Conservation (phyloP, 2,113 vertebrate genomes). For the Vanacampus margaritifer region DNA sequence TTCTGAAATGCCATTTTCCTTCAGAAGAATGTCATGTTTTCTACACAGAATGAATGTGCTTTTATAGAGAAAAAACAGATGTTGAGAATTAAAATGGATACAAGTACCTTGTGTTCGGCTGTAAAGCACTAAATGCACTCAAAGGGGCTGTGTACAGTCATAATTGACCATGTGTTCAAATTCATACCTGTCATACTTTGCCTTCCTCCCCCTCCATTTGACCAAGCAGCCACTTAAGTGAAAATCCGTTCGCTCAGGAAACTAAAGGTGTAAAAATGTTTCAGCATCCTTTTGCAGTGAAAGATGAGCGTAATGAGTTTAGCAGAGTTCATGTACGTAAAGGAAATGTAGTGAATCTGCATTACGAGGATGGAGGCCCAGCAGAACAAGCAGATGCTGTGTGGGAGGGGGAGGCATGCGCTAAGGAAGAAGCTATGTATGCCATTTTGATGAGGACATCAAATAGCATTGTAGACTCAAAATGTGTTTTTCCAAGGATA, state of each 20-base stretch:
- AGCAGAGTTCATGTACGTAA: slow-evolving; percentile 38
- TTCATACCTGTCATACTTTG: slow-evolving; percentile 10
- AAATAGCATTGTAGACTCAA: too few relatives aligned
- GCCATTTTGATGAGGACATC: too few relatives aligned
- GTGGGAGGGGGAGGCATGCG: too few relatives aligned
- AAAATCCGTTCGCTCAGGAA: slow-evolving; percentile 36
- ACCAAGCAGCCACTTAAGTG: slow-evolving; percentile 27
- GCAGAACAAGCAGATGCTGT: not conserved
- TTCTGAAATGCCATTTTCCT: slow-evolving; percentile 1
- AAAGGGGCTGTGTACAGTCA: not conserved
- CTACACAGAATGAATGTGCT: slow-evolving; percentile 16
- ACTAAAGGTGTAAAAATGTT: slow-evolving; percentile 34
- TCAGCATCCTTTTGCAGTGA: slow-evolving; percentile 17
- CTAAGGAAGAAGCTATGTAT: too few relatives aligned
- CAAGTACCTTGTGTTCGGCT: slow-evolving; percentile 30
- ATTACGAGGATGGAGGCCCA: not conserved
- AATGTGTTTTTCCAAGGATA: too few relatives aligned
- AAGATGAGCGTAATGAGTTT: slow-evolving; percentile 45
- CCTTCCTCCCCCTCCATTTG: not conserved
- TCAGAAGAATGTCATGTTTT: slow-evolving; percentile 24
- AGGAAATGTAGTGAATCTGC: slow-evolving; percentile 10
- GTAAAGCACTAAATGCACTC: slow-evolving; percentile 16
- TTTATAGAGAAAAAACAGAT: slow-evolving; percentile 53
- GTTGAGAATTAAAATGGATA: slow-evolving; percentile 42
- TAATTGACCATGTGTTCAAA: slow-evolving; percentile 25